Conservation (phyloP, 2,797 vertebrate genomes). For the Hippoglossus hippoglossus region DNA sequence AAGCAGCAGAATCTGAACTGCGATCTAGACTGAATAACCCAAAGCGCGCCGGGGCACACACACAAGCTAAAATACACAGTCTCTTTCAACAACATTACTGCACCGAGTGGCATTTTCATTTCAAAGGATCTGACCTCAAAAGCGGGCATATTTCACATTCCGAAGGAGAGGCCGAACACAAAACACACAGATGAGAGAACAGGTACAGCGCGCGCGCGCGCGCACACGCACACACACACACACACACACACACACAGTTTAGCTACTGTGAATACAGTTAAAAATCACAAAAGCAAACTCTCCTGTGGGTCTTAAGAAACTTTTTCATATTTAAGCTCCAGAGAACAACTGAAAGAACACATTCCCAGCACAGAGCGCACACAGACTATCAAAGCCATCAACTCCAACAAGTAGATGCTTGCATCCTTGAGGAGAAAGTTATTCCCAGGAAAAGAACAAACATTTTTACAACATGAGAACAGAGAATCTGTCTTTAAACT, state of each 20-base stretch:
- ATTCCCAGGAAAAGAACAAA: slow-evolving; percentile 57
- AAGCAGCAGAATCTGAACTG: slow-evolving; percentile 60
- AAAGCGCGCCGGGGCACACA: slow-evolving; percentile 27
- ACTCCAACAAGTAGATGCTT: slow-evolving; percentile 21
- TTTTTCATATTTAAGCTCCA: slow-evolving; percentile 17
- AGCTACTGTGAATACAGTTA: slow-evolving; percentile 15
- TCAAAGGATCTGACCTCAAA: slow-evolving; percentile 66
- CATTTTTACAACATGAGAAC: slow-evolving; percentile 69
- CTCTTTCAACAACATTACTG: slow-evolving; percentile 51
- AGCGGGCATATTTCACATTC: slow-evolving; percentile 67
- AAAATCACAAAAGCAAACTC: slow-evolving; percentile 42
- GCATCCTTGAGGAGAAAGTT: slow-evolving; percentile 36
- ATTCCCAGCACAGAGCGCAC: slow-evolving; percentile 34
- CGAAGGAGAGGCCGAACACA: slow-evolving; percentile 53
- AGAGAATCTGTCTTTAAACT: slow-evolving; percentile 45
- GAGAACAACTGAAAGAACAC: slow-evolving; percentile 34
- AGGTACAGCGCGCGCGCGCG: slow-evolving; percentile 41
- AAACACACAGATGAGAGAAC: slow-evolving; percentile 40
- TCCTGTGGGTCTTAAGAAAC: slow-evolving; percentile 10
- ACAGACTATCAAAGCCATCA: slow-evolving; percentile 31
- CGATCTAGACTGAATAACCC: slow-evolving; percentile 50
- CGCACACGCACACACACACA: slow-evolving; percentile 29
- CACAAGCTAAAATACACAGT: slow-evolving; percentile 49
- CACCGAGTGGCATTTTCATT: slow-evolving; percentile 67
- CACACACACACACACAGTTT: slow-evolving; percentile 25